Conservation (phyloP, 2,888 invertebrate genomes). For the Spilarctia lutea region DNA sequence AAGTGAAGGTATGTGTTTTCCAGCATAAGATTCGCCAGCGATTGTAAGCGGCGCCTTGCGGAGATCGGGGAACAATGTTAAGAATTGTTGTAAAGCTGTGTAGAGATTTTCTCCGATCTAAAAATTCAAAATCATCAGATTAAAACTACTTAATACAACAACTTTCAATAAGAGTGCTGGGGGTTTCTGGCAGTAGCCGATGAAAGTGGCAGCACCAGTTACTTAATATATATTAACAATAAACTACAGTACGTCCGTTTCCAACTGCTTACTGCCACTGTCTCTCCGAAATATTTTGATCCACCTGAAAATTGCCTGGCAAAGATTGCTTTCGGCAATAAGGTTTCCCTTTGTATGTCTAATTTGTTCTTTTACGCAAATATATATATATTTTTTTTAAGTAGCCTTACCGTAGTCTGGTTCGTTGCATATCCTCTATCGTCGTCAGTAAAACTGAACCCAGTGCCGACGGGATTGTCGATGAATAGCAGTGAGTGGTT, state of each 20-base stretch:
- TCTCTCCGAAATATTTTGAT: no score
- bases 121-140: not conserved
- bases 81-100: constrained; percentile 87
- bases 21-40: constrained; percentile 89
- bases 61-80: constrained; percentile 87
- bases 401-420: constrained; percentile 83
- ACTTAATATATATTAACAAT: no score
- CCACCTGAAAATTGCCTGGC: no score
- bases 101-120: constrained; percentile 88
- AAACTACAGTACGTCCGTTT: no score
- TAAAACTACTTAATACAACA: not conserved
- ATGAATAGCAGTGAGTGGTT: constrained; percentile 88
- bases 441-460: constrained; percentile 89
- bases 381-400: not conserved
- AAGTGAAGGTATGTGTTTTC: constrained; percentile 87
- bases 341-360: no score
- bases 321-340: no score
- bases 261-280: no score
- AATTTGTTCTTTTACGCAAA: no score
- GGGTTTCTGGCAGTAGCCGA: not conserved
- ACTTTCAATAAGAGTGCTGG: not conserved
- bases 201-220: no score
- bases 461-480: constrained; percentile 89
- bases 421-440: constrained; percentile 88
- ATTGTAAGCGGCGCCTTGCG: constrained; percentile 87